These are phyloP conservation scores for Python bivittatus DNA, from an alignment of 2,113 vertebrate species.

Conservation along the genomic window DNA sequence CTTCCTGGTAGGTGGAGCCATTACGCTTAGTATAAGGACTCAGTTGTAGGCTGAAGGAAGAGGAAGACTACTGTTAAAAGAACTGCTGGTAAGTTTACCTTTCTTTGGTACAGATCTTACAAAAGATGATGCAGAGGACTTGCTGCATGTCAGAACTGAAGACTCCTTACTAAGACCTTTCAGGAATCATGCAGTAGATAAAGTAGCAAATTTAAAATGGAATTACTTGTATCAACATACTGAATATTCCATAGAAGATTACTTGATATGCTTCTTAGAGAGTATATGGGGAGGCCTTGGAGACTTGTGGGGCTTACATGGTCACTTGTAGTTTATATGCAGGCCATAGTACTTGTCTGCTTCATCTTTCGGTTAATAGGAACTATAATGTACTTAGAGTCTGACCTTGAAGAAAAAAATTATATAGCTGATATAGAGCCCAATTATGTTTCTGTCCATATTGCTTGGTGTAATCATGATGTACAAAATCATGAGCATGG, in stretches of 20 bases:
- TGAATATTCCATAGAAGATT: background rate
- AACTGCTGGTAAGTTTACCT: constrained; percentile 62
- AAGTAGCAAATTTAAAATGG: background rate
- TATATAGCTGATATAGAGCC: no score
- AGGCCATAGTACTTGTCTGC: background rate
- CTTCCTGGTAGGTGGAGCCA: constrained; percentile 71
- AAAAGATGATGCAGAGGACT: constrained; percentile 2
- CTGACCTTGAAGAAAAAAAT: background rate
- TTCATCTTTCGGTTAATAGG: background rate
- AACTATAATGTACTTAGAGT: background rate
- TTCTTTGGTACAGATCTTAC: constrained; percentile 25
- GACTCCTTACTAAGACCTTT: background rate
- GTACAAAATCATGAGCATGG: background rate
- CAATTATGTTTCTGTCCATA: background rate
- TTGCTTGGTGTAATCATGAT: background rate
- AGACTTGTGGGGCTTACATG: background rate
- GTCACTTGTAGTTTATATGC: background rate
- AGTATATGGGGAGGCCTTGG: background rate
- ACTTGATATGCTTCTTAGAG: background rate
- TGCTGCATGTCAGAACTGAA: constrained; percentile 9
- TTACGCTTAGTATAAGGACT: constrained; percentile 69
- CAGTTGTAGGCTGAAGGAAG: constrained; percentile 69
- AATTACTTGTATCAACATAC: background rate
- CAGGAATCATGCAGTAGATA: background rate
- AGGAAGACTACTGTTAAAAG: constrained; percentile 57